Evolutionary conservation across 2,797 vertebrate species (phyloP).

Genomic region (Cryptoprocta ferox): DNA sequence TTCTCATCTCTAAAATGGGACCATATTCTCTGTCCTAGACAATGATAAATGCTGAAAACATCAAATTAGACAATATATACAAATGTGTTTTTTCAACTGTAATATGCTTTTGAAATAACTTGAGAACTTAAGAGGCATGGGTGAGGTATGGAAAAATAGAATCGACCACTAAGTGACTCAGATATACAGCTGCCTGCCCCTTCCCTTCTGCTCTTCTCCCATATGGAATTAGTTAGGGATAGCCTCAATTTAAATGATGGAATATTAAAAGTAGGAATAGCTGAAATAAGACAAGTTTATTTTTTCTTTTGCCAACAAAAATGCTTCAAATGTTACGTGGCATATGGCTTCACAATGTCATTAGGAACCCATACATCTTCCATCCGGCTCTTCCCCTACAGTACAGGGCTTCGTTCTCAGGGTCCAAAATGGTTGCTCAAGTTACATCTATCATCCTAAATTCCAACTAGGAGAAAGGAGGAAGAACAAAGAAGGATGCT

Average conservation of each 20-base stretch:
- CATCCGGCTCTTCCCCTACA: background rate
- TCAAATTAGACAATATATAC: background rate
- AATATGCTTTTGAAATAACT: background rate
- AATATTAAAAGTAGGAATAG: constrained; percentile 33
- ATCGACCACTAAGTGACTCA: background rate
- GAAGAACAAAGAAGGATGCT: background rate
- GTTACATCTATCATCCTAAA: background rate
- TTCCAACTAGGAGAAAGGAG: background rate
- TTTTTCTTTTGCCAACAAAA: background rate
- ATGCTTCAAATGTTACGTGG: background rate
- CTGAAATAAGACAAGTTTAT: background rate
- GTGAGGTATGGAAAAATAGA: background rate
- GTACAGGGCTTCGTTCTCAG: background rate
- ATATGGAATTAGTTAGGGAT: background rate
- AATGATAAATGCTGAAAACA: background rate
- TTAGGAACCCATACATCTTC: background rate
- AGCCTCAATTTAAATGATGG: background rate
- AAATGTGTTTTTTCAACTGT: background rate
- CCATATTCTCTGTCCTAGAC: background rate
- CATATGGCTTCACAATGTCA: background rate
- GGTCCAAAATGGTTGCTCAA: background rate
- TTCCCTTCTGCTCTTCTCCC: background rate
- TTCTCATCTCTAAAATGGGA: background rate
- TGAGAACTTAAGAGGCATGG: background rate
- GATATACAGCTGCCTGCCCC: background rate